phyloP scores from a whole-genome alignment of 2,888 invertebrate species.

The Scaptomyza parva region DNA sequence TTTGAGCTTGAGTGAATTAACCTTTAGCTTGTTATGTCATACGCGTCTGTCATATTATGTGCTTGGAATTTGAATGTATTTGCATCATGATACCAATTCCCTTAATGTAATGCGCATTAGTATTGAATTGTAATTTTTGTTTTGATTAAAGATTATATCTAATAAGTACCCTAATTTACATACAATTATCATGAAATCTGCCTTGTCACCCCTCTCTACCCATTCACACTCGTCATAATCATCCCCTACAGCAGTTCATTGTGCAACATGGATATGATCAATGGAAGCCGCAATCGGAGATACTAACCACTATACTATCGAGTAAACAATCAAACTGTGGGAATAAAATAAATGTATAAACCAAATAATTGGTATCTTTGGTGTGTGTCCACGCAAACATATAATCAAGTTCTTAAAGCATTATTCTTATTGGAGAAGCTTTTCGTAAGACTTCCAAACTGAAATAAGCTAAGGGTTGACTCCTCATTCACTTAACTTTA shows the following conservation, averaged over 20 bases:
- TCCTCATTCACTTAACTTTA: not conserved
- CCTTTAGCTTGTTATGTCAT: constrained; percentile 74
- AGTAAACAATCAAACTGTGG: not conserved
- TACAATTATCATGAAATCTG: constrained; percentile 19
- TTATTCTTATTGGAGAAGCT: too few relatives aligned
- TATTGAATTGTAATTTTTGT: constrained; percentile 8
- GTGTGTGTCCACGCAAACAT: not conserved
- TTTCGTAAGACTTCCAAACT: too few relatives aligned
- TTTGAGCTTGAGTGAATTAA: constrained; percentile 76
- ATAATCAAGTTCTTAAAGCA: not conserved
- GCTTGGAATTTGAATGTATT: constrained; percentile 29
- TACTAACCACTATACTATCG: constrained; percentile 3
- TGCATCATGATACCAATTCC: constrained; percentile 28
- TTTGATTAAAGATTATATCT: constrained; percentile 9
- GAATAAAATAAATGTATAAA: not conserved
- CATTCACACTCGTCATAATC: not conserved
- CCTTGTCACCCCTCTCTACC: constrained; percentile 1
- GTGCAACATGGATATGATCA: not conserved
- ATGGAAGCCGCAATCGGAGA: too few relatives aligned
- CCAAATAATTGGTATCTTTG: not conserved
- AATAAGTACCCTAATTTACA: constrained; percentile 17
- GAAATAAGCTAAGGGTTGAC: too few relatives aligned
- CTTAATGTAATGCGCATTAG: constrained; percentile 6
- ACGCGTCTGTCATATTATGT: constrained; percentile 39
- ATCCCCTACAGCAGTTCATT: not conserved